Conservation (phyloP, 2,113 vertebrate genomes). For the Alethe castanea region DNA sequence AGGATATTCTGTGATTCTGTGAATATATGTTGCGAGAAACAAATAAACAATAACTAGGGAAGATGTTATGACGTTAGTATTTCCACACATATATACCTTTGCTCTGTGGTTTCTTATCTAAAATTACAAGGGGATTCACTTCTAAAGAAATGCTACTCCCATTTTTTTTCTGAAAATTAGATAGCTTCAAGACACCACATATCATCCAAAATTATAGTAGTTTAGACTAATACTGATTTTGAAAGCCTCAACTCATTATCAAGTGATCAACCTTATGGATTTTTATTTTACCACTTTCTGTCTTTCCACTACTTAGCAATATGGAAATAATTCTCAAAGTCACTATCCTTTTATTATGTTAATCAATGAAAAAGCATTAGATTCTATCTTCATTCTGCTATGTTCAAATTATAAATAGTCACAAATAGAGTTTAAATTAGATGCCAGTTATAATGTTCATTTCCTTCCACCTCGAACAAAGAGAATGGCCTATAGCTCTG, state of each 20-base stretch:
- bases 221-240: background rate
- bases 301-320: background rate
- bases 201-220: background rate
- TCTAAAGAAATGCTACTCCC: background rate
- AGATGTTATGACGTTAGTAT: background rate
- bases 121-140: background rate
- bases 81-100: background rate
- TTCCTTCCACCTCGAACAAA: background rate
- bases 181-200: background rate
- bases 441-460: background rate
- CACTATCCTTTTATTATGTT: background rate
- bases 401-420: background rate
- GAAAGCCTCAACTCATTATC: background rate
- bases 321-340: background rate
- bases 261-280: background rate
- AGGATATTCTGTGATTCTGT: background rate
- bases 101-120: background rate
- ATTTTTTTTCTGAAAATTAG: background rate
- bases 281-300: background rate
- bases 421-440: background rate
- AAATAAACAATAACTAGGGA: background rate
- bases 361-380: background rate
- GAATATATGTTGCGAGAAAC: background rate
- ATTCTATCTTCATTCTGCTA: background rate
- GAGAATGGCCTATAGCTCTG: background rate